Conservation (phyloP, 2,888 invertebrate genomes). For the Scaeva pyrastri region DNA sequence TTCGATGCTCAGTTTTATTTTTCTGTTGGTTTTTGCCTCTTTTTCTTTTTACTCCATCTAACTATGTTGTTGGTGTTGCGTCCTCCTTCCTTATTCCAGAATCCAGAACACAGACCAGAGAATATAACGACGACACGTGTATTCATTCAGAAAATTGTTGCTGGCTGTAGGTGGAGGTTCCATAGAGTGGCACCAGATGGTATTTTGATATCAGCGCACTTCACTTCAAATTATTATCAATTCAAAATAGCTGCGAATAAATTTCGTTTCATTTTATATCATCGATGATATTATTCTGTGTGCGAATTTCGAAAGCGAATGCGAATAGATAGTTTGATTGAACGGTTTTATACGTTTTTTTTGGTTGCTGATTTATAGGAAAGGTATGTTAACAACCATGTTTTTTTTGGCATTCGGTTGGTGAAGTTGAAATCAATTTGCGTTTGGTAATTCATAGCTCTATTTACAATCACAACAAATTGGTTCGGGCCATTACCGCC, state of each 20-base stretch:
- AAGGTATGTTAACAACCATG: background rate
- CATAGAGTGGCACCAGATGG: conserved; percentile 42
- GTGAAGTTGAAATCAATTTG: conserved; percentile 44
- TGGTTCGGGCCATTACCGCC: conserved; percentile 29
- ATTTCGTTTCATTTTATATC: conserved; percentile 29
- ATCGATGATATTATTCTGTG: conserved; percentile 8
- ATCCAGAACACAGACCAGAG: too few species aligned
- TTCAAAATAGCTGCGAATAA: conserved; percentile 58
- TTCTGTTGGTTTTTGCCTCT: background rate
- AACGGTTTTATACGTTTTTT: background rate
- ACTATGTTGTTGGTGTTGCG: background rate
- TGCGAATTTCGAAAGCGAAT: background rate
- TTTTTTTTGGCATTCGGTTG: conserved; percentile 13
- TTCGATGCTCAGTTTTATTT: conserved; percentile 17
- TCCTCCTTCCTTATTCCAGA: background rate
- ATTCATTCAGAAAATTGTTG: conserved; percentile 61
- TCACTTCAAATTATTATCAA: conserved; percentile 67
- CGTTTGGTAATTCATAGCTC: conserved; percentile 46
- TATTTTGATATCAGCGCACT: conserved; percentile 57
- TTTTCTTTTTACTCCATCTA: background rate
- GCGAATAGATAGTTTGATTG: conserved; percentile 24
- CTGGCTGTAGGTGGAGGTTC: background rate
- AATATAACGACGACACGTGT: conserved; percentile 60
- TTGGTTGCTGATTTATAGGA: background rate
- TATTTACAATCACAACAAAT: conserved; percentile 30